These are phyloP conservation scores for Polypedilum vanderplanki DNA, from an alignment of 1,140 invertebrate genomes.

Conservation along the genomic window DNA sequence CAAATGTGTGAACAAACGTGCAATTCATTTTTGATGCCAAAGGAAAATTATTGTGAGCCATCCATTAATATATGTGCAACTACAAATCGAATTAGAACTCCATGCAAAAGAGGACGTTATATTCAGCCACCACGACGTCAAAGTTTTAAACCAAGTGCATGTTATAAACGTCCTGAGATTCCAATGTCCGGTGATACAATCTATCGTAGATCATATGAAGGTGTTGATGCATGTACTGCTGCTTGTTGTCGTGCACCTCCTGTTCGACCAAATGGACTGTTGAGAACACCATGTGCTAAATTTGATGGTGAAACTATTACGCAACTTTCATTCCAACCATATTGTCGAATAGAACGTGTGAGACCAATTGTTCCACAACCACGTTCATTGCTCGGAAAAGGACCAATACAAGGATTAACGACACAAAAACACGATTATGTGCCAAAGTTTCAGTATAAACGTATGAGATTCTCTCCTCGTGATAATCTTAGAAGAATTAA, in stretches of 20 bases:
- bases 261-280: constrained; percentile 40
- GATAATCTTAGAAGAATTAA: constrained; percentile 48
- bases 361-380: constrained; percentile 39
- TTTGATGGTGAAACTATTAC: constrained; percentile 46
- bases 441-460: constrained; percentile 51
- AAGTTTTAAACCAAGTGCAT: constrained; percentile 47
- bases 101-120: constrained; percentile 46
- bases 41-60: not conserved
- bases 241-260: constrained; percentile 37
- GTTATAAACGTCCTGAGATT: constrained; percentile 46
- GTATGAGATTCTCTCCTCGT: constrained; percentile 48
- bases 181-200: constrained; percentile 52
- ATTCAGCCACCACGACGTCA: constrained; percentile 51
- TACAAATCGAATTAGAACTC: not conserved
- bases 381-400: constrained; percentile 45
- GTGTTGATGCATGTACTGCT: constrained; percentile 37
- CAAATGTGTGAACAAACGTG: not conserved
- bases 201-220: constrained; percentile 52
- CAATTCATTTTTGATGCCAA: not conserved
- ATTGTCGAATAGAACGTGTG: constrained; percentile 43
- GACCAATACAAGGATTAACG: constrained; percentile 62
- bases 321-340: constrained; percentile 50
- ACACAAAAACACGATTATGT: constrained; percentile 66
- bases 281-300: constrained; percentile 41
- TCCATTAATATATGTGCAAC: not conserved